phyloP scores from a whole-genome alignment of 2,888 invertebrate species.

The Apamea anceps region DNA sequence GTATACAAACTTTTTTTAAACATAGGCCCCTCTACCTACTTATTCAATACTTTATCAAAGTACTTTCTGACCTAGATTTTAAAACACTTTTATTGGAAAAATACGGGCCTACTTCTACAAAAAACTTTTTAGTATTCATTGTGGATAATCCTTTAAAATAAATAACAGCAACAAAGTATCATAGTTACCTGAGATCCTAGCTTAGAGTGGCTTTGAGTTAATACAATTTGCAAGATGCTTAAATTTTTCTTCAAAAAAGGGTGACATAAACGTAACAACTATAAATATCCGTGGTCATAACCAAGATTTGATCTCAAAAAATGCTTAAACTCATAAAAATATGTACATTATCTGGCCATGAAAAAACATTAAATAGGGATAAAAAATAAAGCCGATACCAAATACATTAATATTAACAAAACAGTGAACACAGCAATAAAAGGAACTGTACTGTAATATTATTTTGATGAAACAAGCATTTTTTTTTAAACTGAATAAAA shows the following conservation, averaged over 20 bases:
- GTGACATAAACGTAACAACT: neutral
- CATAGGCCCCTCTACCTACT: neutral
- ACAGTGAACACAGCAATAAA: neutral
- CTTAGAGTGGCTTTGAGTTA: conserved; percentile 32
- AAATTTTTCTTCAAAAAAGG: neutral
- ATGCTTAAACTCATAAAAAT: neutral
- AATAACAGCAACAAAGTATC: conserved; percentile 17
- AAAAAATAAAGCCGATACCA: neutral
- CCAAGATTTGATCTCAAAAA: neutral
- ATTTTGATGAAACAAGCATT: neutral
- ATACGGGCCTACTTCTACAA: neutral
- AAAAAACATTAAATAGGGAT: neutral
- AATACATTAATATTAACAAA: neutral
- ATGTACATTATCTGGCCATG: neutral
- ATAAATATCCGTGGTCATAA: too few species aligned
- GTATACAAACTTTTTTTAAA: neutral
- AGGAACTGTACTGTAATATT: neutral
- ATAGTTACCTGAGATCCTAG: conserved; percentile 16
- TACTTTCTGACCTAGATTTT: neutral
- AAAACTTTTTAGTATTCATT: conserved; percentile 43
- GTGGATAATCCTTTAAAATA: conserved; percentile 42
- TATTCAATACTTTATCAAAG: neutral
- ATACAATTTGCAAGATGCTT: conserved; percentile 17
- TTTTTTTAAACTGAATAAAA: too few species aligned
- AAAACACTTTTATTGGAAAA: conserved; percentile 20